These are phyloP conservation scores for Tetranychus cinnabarinus DNA, from an alignment of 1,140 invertebrate species.

Conservation along the genomic window DNA sequence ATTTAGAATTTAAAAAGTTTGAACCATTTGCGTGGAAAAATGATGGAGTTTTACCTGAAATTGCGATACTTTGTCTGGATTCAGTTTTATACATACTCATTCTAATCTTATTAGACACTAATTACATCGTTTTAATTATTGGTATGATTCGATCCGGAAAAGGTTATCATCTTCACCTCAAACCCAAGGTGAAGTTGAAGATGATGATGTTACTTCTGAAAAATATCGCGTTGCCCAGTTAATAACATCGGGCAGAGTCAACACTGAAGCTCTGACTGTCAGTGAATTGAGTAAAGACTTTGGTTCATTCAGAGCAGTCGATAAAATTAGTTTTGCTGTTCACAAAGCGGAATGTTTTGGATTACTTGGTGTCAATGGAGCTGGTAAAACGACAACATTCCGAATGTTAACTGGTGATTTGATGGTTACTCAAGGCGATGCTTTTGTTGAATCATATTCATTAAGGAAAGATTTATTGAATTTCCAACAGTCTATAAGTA, in stretches of 20 bases:
- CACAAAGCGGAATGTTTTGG: too few species aligned
- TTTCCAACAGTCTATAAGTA: conserved; percentile 24
- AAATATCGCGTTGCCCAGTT: not conserved
- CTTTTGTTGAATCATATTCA: conserved; percentile 8
- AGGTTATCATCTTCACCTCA: not conserved
- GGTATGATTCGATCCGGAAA: not conserved
- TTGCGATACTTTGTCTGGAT: not conserved
- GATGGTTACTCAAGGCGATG: conserved; percentile 17
- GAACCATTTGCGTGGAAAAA: not conserved
- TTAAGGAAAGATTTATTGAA: conserved; percentile 30
- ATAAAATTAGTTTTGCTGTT: conserved; percentile 13
- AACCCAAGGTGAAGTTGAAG: not conserved
- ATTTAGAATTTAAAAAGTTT: not conserved
- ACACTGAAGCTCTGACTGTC: conserved; percentile 10
- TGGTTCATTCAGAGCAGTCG: conserved; percentile 11
- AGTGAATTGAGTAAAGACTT: conserved; percentile 8
- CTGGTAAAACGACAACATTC: conserved; percentile 22
- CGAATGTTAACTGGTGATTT: conserved; percentile 21
- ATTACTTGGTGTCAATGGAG: conserved; percentile 23
- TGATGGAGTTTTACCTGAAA: not conserved
- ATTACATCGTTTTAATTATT: not conserved
- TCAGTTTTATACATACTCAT: not conserved
- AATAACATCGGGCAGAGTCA: not conserved
- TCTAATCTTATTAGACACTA: not conserved
- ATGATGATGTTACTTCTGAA: conserved; percentile 5